These are phyloP conservation scores for Lepidotrigona ventralis DNA, from an alignment of 1,140 invertebrate species.

Conservation along the genomic window DNA sequence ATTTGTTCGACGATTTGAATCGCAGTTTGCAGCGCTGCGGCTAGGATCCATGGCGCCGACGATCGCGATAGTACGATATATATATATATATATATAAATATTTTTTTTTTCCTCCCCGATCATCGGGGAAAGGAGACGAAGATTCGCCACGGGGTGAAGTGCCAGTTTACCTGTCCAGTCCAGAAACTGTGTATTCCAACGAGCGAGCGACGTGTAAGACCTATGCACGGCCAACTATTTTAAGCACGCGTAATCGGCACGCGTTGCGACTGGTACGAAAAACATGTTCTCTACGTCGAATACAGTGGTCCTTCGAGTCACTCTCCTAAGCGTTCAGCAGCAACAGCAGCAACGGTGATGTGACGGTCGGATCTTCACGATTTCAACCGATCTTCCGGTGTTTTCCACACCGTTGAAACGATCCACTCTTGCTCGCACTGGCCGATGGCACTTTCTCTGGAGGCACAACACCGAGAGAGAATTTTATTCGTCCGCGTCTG, in stretches of 20 bases:
- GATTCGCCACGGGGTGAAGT: constrained; percentile 18
- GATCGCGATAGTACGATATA: neutral
- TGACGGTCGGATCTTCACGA: neutral
- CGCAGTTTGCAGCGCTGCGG: neutral
- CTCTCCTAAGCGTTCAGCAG: neutral
- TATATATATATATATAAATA: too few relatives aligned
- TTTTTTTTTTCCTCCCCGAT: too few relatives aligned
- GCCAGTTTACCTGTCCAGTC: constrained; percentile 53
- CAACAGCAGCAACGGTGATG: neutral
- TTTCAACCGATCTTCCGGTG: neutral
- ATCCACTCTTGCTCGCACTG: neutral
- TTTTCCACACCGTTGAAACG: too few relatives aligned
- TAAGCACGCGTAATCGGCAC: constrained; percentile 78
- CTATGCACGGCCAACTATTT: constrained; percentile 78
- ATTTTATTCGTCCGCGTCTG: neutral
- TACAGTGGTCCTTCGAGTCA: constrained; percentile 35
- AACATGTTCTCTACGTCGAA: constrained; percentile 66
- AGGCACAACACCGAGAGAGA: neutral
- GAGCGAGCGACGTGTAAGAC: constrained; percentile 53
- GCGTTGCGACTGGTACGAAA: constrained; percentile 70
- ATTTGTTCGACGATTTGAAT: neutral
- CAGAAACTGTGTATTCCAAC: constrained; percentile 45
- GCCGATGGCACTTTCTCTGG: constrained; percentile 1
- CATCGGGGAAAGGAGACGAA: neutral
- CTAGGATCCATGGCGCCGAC: neutral